A percentile compares a stretch with the other conserved stretches of the same genome.
These are phyloP conservation scores for Leptosomus discolor DNA, from an alignment of 2,113 vertebrate species.

Conservation along the genomic window DNA sequence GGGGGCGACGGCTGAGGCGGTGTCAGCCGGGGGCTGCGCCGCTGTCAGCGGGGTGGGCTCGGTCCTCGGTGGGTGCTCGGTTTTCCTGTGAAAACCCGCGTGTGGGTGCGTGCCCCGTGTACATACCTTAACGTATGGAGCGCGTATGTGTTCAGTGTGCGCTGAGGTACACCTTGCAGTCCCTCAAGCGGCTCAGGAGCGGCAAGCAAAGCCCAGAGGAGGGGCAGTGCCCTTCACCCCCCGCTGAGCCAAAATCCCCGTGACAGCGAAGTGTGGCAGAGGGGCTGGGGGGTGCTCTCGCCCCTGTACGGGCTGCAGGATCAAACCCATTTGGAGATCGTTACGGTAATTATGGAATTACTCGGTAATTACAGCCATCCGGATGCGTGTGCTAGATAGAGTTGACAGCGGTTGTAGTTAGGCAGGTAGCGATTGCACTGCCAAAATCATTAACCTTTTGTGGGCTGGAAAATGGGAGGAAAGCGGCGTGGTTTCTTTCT, in stretches of 20 bases:
- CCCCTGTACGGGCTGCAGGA: background rate
- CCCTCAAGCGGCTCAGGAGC: background rate
- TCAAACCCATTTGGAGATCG: background rate
- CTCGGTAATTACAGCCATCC: background rate
- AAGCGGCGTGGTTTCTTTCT: background rate
- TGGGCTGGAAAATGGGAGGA: background rate
- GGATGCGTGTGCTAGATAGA: background rate
- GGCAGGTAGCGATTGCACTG: background rate
- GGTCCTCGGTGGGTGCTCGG: rapidly evolving
- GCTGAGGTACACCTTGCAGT: background rate
- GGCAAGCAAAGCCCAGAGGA: background rate
- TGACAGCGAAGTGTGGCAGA: rapidly evolving
- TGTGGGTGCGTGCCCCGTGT: rapidly evolving
- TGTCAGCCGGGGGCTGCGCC: background rate
- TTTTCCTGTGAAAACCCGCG: background rate
- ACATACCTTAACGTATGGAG: rapidly evolving
- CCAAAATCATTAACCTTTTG: background rate
- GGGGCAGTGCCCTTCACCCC: background rate
- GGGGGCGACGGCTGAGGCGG: background rate
- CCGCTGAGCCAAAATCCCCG: background rate
- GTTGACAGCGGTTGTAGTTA: background rate
- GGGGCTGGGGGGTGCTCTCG: background rate
- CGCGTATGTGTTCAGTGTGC: rapidly evolving
- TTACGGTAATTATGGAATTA: background rate
- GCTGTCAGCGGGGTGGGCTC: background rate